A percentile compares a stretch with the other conserved stretches of the same genome.
phyloP scores from a whole-genome alignment of 2,113 vertebrate genomes.

The Empidonax traillii region DNA sequence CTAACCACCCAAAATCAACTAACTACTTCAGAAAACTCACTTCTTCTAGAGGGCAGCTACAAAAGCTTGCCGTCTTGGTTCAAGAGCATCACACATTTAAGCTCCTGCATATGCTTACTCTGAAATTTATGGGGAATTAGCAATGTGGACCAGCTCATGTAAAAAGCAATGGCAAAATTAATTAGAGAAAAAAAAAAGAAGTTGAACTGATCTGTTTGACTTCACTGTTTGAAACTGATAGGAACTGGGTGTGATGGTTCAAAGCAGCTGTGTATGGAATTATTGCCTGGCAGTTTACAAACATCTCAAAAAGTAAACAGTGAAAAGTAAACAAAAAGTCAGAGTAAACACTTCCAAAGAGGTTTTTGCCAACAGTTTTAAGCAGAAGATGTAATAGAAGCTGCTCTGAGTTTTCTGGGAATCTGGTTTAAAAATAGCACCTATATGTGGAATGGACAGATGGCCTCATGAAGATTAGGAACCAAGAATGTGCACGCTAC shows the following conservation, averaged over 20 bases:
- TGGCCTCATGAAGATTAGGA: accelerated
- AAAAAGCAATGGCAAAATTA: background rate
- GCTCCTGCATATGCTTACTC: background rate
- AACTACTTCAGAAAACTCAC: background rate
- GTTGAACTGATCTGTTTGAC: background rate
- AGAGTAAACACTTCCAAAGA: background rate
- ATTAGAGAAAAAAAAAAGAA: background rate
- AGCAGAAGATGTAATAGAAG: background rate
- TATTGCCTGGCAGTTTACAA: background rate
- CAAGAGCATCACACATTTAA: background rate
- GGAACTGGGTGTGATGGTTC: background rate
- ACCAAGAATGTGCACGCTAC: background rate
- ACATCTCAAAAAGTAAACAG: background rate
- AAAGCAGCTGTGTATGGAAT: background rate
- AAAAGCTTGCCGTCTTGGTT: background rate
- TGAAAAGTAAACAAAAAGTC: background rate
- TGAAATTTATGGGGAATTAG: background rate
- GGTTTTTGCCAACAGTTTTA: background rate
- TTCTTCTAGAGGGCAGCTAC: background rate
- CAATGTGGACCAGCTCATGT: background rate
- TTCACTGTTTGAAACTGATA: background rate
- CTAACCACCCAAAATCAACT: background rate
- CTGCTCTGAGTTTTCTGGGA: background rate
- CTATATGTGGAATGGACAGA: background rate
- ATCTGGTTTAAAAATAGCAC: background rate